Base-by-base conservation (phyloP, 2,113 vertebrate genomes). In the Scomber scombrus region DNA sequence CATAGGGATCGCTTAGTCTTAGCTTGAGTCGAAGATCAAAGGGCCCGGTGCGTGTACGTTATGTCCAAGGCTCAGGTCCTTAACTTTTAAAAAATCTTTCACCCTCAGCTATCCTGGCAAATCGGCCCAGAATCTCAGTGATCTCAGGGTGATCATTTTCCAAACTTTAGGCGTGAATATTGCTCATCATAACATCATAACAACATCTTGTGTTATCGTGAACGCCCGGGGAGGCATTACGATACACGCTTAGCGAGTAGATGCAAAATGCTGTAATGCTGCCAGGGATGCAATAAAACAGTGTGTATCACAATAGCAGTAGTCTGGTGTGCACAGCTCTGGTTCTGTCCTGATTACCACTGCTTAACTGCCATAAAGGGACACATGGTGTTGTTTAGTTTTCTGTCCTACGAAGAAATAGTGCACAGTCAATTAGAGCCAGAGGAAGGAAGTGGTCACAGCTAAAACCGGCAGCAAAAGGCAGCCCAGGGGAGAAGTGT, bases 381-480 rank as follows among this genome's bases (percentile, higher is more conserved):
- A 82, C 83, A 77, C 69, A 63, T 72, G 71, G 49, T 71, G 62
- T 60, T 67, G 34, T 82, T 84, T 43, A 78, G 45, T 51, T 43
- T 15, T 85, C 65, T 81, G 80, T 65, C 49, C 63, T 9, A 14
- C n/a, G 3, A 18, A 50, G 63, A 75, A 71, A 67, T 71, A 29
- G 40, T 45, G n/a, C 74, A 23, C 15, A 79, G 66, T 70, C 61
- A 81, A 47, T 87, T 80, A 71, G 50, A 82, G 58, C 50, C 13
- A 63, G 58, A 82, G 82, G 86, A 90, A 89, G 89, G 90, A 90
- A 89, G 74, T 72, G 76, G 74, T 79, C 34, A 15, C 2, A 16
- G 63, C 31, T 82, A 47, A 69, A 81, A 72, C 68, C 21, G 23
- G 29, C 40, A 72, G 18, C 11, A 52, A 56, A 54, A 6, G 5